phyloP scores from a whole-genome alignment of 2,797 vertebrate genomes.

The Micromesistius poutassou region DNA sequence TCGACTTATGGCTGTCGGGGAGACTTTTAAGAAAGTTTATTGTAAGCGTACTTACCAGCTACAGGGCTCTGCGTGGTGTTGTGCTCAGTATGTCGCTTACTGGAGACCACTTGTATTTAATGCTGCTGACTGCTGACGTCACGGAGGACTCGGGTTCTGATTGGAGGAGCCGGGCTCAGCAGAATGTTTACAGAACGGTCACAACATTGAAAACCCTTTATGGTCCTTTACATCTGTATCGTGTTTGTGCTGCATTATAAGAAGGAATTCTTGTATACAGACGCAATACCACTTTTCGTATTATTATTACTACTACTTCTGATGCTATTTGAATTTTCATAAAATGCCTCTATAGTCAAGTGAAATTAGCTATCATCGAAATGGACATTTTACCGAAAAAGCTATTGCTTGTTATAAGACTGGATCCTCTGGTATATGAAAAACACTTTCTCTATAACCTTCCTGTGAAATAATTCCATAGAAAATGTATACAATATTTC shows the following conservation, averaged over 20 bases:
- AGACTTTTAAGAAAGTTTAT: neutral
- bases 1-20: neutral
- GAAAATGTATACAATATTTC: neutral
- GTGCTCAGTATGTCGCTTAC: neutral
- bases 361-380: neutral
- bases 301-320: neutral
- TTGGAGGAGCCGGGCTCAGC: constrained; percentile 32
- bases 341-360: neutral
- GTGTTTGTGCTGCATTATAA: no score
- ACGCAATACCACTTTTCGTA: no score
- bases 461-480: neutral
- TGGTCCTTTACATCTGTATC: neutral
- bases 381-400: neutral
- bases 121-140: constrained; percentile 35
- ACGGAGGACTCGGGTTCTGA: constrained; percentile 44
- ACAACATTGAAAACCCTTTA: neutral
- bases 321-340: neutral
- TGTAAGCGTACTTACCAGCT: neutral
- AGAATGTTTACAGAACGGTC: neutral
- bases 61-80: neutral
- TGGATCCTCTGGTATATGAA: neutral
- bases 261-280: no score
- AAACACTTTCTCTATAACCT: neutral
- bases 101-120: neutral
- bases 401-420: neutral